Percentiles rank a stretch among this genome's conserved stretches.
Evolutionary conservation across 2,888 invertebrate genomes (phyloP).

Genomic region (Dicycla oo): DNA sequence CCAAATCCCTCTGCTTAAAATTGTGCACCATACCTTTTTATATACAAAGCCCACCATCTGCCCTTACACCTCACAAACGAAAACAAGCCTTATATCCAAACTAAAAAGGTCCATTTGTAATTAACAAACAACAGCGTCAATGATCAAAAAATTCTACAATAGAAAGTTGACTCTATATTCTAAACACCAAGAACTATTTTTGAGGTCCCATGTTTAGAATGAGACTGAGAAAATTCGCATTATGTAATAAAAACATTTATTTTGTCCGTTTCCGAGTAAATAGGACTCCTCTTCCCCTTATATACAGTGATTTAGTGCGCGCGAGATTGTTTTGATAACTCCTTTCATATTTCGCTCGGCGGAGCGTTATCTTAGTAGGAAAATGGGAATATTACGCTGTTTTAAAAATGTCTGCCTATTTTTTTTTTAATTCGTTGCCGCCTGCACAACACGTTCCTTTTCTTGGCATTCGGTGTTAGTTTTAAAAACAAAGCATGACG

Average conservation of each 20-base stretch:
- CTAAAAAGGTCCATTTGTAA: constrained; percentile 67
- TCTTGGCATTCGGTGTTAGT: constrained; percentile 74
- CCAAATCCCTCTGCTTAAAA: constrained; percentile 89
- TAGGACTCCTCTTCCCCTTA: constrained; percentile 88
- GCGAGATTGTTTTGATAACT: constrained; percentile 89
- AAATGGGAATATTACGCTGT: constrained; percentile 81
- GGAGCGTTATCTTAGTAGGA: constrained; percentile 88
- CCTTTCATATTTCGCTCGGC: constrained; percentile 88
- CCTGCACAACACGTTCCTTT: constrained; percentile 64
- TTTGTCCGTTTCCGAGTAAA: constrained; percentile 89
- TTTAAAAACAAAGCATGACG: constrained; percentile 66
- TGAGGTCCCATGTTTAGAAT: constrained; percentile 65
- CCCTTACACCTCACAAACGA: constrained; percentile 66
- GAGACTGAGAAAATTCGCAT: constrained; percentile 88
- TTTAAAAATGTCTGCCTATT: constrained; percentile 74
- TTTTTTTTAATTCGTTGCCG: constrained; percentile 65
- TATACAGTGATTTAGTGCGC: constrained; percentile 89
- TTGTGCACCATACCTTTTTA: constrained; percentile 87
- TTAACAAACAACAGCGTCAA: constrained; percentile 54
- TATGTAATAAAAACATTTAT: constrained; percentile 91
- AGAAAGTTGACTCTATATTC: constrained; percentile 72
- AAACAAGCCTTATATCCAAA: constrained; percentile 66
- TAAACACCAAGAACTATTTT: constrained; percentile 67
- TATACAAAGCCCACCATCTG: constrained; percentile 82
- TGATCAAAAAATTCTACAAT: constrained; percentile 55